Conservation (phyloP, 2,797 vertebrate genomes). For the Catamblyrhynchus diadema region DNA sequence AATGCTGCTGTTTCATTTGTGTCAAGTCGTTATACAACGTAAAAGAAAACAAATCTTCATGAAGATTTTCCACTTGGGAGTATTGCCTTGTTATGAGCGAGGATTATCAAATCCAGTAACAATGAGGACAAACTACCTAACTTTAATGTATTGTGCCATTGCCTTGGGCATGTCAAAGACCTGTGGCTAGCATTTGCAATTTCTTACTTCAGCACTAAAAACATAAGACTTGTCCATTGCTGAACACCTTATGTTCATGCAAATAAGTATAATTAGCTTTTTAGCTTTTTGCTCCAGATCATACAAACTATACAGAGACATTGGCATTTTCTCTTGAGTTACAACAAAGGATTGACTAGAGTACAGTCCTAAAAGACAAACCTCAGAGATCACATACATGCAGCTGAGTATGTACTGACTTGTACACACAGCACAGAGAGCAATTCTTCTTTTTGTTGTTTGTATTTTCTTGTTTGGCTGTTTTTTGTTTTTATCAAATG, state of each 20-base stretch:
- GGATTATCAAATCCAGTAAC: background rate
- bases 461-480: background rate
- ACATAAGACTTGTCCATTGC: background rate
- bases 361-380: background rate
- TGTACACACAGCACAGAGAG: background rate
- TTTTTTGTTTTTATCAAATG: background rate
- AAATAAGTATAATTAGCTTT: background rate
- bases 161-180: background rate
- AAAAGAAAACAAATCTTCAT: background rate
- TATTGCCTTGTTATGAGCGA: background rate
- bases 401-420: background rate
- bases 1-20: constrained; percentile 2
- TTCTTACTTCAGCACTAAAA: background rate
- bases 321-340: background rate
- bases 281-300: background rate
- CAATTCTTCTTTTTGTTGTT: background rate
- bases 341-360: background rate
- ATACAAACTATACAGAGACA: background rate
- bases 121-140: background rate
- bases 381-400: background rate
- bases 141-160: background rate
- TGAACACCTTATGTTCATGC: background rate
- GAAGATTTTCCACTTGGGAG: background rate
- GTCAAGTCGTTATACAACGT: background rate
- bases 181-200: background rate